Base-by-base conservation (phyloP, 1,140 invertebrate genomes). In the Formica exsecta region DNA sequence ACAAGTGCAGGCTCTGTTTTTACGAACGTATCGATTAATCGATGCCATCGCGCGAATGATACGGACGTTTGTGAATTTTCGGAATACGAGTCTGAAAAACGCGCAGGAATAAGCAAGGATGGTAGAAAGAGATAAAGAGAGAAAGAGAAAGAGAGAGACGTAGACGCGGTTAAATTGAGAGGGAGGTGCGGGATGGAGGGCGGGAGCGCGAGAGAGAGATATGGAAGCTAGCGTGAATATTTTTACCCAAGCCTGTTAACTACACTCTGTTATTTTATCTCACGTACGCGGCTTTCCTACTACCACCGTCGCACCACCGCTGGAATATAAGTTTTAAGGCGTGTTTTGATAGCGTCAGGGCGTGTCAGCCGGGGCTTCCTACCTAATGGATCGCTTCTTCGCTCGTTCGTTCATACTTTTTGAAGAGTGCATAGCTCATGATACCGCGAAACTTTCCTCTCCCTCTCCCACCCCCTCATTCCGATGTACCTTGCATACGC, bases 301-400 rank as follows among this genome's bases (percentile, higher is more conserved):
- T 65, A 88, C 59, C 61, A 90, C 89, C 25, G 85, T 61, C 44
- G 41, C 66, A 85, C 77, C 68, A 65, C 73, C 88, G 87, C 77
- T 87, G 91, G 92, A 93, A 93, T 94, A 94, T 93, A 94, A 94
- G 93, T 94, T 94, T 94, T 93, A 92, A 93, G 92, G 92, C 92
- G 91, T 94, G 93, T 94, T 94, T 94, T 94, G 92, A 94, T 94
- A 94, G 91, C 92, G 93, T 94, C 92, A 93, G 92, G 92, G 91
- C 92, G 92, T 92, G 93, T 94, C 93, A 94, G 93, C 87, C 84
- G 90, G 90, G 92, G 90, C 90, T 92, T 93, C 91, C 92, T 93
- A 94, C 92, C 93, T 93, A 94, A 94, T 94, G 93, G 93, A 93
- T 94, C 91, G 92, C 89, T 89, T 90, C 89, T 90, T 86, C 85